phyloP scores from a whole-genome alignment of 2,797 vertebrate species.

The Calcarius lapponicus region DNA sequence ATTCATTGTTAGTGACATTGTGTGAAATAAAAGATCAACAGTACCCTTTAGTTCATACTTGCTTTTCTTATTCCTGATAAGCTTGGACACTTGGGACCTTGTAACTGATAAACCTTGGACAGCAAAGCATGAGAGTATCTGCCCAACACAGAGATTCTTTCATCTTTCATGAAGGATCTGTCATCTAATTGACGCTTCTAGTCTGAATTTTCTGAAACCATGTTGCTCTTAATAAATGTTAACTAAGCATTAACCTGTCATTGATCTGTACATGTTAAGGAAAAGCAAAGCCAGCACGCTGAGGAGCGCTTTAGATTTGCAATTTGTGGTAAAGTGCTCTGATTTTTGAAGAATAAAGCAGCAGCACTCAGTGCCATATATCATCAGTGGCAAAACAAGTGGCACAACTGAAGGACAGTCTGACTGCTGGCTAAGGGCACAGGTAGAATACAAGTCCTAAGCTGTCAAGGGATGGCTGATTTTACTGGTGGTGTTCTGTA shows the following conservation, averaged over 20 bases:
- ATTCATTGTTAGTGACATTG: not conserved
- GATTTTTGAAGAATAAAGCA: constrained; percentile 24
- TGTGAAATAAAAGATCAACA: not conserved
- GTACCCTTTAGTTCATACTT: not conserved
- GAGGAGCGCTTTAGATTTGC: not conserved
- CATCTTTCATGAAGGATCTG: constrained; percentile 39
- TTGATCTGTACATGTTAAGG: constrained; percentile 38
- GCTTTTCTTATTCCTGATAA: not conserved
- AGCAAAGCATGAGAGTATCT: constrained; percentile 5
- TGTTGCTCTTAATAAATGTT: constrained; percentile 64
- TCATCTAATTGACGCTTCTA: constrained; percentile 43
- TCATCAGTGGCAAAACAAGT: not conserved
- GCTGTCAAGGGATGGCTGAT: not conserved
- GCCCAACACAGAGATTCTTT: constrained; percentile 16
- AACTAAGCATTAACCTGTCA: constrained; percentile 65
- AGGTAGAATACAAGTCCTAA: not conserved
- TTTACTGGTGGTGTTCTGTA: not conserved
- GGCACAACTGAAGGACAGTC: not conserved
- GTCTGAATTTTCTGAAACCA: constrained; percentile 59
- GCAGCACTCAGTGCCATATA: not conserved
- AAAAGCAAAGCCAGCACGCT: constrained; percentile 17
- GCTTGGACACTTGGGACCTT: not conserved
- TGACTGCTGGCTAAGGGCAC: not conserved
- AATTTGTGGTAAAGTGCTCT: not conserved
- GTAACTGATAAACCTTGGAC: constrained; percentile 43